A percentile compares a stretch with the other conserved stretches of the same genome.
Conservation (phyloP, 2,888 invertebrate species). For the Furcula furcula region DNA sequence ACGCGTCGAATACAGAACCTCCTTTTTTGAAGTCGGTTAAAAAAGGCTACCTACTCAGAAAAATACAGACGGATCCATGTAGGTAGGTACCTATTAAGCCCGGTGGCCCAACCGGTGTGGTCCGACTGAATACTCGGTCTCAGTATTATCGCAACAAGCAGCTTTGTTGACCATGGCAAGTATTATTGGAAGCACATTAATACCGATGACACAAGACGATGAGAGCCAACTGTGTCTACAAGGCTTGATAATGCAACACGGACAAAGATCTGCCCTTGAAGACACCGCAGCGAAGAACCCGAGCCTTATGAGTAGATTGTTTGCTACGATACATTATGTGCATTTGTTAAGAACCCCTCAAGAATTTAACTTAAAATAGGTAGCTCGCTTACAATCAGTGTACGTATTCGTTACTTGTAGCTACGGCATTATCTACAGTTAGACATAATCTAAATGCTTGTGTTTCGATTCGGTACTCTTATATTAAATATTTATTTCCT, state of each 20-base stretch:
- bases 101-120: constrained; percentile 61
- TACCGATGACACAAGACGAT: constrained; percentile 77
- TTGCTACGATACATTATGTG: constrained; percentile 38
- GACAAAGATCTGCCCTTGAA: constrained; percentile 74
- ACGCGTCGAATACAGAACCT: constrained; percentile 9
- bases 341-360: constrained; percentile 44
- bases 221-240: constrained; percentile 78
- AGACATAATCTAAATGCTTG: too few species aligned
- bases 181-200: constrained; percentile 75
- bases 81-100: constrained; percentile 5
- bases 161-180: constrained; percentile 69
- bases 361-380: too few species aligned
- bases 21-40: constrained; percentile 13
- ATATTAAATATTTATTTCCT: too few species aligned
- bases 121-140: constrained; percentile 60
- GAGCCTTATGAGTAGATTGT: constrained; percentile 18
- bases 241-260: constrained; percentile 58
- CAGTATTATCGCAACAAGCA: constrained; percentile 63
- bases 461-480: too few species aligned
- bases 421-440: too few species aligned
- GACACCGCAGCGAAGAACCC: constrained; percentile 42
- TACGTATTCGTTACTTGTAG: constrained; percentile 7
- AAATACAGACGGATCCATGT: neutral
- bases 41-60: constrained; percentile 15
- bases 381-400: too few species aligned